These are phyloP conservation scores for Myzus persicae DNA, from an alignment of 1,140 invertebrate genomes.

Conservation along the genomic window DNA sequence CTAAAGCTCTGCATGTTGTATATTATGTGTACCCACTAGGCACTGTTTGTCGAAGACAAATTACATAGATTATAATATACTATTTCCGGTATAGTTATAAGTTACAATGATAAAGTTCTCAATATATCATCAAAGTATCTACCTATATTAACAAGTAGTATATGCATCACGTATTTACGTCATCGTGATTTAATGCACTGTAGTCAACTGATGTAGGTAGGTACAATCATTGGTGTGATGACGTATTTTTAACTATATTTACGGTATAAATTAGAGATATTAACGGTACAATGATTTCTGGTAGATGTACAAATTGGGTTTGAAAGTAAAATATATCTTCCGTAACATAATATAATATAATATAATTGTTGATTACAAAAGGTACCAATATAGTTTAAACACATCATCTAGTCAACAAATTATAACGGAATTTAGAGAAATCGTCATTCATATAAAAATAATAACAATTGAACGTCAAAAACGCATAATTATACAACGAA, in stretches of 20 bases:
- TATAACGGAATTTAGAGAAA: background rate
- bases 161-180: background rate
- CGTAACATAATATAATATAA: background rate
- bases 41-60: background rate
- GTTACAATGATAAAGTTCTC: background rate
- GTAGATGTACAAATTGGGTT: background rate
- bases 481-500: background rate
- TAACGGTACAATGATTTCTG: background rate
- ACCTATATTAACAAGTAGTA: background rate
- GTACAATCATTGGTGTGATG: background rate
- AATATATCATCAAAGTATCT: background rate
- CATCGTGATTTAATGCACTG: background rate
- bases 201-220: background rate
- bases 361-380: background rate
- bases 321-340: conserved; percentile 8
- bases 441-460: background rate
- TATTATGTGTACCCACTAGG: background rate
- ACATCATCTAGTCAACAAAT: background rate
- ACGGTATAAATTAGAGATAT: background rate
- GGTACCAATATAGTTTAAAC: background rate
- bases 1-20: background rate
- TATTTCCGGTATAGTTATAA: background rate
- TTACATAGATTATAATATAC: background rate
- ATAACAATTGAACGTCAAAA: background rate
- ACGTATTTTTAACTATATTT: background rate